Conservation (phyloP, 1,140 invertebrate species). For the Triops longicaudatus region DNA sequence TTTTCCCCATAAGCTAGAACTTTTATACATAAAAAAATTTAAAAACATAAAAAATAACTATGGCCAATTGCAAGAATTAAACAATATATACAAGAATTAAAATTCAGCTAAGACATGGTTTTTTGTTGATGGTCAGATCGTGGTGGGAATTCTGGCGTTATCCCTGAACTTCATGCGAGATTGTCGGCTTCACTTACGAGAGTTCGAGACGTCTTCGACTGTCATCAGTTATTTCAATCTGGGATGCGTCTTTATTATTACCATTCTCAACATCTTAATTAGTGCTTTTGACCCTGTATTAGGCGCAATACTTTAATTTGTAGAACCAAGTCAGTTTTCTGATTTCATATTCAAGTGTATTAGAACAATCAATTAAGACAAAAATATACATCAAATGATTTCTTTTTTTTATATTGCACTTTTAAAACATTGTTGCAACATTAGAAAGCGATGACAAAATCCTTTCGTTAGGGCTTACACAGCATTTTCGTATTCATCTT, state of each 20-base stretch:
- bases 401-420: too few relatives aligned
- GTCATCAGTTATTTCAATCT: slow-evolving; percentile 63
- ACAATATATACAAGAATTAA: not conserved
- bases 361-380: not conserved
- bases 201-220: slow-evolving; percentile 56
- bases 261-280: slow-evolving; percentile 66
- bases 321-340: not conserved
- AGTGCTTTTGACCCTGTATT: slow-evolving; percentile 59
- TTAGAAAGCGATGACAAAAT: slow-evolving; percentile 1
- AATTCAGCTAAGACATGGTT: not conserved
- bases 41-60: too few relatives aligned
- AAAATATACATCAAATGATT: too few relatives aligned
- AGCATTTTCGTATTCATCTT: slow-evolving; percentile 29
- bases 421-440: not conserved
- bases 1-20: not conserved
- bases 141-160: slow-evolving; percentile 57
- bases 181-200: slow-evolving; percentile 58
- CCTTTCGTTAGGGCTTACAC: slow-evolving; percentile 29
- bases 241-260: slow-evolving; percentile 58
- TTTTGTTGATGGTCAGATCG: slow-evolving; percentile 44
- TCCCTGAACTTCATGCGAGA: slow-evolving; percentile 62
- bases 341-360: not conserved
- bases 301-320: not conserved
- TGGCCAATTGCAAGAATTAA: too few relatives aligned
- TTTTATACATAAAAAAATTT: too few relatives aligned